phyloP scores from a whole-genome alignment of 1,140 invertebrate species.

The Drosophila takahashii region DNA sequence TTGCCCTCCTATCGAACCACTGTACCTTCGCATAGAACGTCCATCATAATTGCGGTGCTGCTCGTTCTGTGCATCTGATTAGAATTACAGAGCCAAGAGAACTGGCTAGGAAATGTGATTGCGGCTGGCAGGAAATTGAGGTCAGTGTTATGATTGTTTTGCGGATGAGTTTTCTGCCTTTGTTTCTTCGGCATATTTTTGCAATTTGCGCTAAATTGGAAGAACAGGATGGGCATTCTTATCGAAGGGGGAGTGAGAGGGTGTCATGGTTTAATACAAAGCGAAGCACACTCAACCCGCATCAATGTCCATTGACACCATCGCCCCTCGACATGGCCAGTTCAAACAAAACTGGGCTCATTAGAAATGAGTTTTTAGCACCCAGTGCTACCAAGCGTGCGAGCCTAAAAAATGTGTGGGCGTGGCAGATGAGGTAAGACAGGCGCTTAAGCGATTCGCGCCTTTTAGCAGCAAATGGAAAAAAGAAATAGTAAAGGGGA shows the following conservation, averaged over 20 bases:
- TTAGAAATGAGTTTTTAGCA: conserved; percentile 45
- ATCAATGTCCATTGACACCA: conserved; percentile 33
- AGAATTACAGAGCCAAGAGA: conserved; percentile 64
- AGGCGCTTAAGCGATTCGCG: conserved; percentile 41
- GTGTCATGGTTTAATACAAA: background rate
- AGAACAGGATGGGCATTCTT: conserved; percentile 30
- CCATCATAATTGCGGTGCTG: conserved; percentile 71
- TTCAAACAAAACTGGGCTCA: conserved; percentile 51
- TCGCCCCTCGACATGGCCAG: conserved; percentile 13
- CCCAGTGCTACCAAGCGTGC: conserved; percentile 1
- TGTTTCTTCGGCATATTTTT: conserved; percentile 51
- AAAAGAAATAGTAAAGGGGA: conserved; percentile 49
- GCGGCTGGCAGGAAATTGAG: conserved; percentile 81
- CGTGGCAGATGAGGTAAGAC: conserved; percentile 60
- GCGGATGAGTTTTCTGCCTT: conserved; percentile 69
- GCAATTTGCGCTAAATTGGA: conserved; percentile 65
- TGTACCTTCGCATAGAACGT: conserved; percentile 28
- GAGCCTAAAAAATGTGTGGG: conserved; percentile 67
- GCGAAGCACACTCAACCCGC: conserved; percentile 18
- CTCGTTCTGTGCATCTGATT: conserved; percentile 69
- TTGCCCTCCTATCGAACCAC: background rate
- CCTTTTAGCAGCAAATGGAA: conserved; percentile 28
- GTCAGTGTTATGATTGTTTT: conserved; percentile 83
- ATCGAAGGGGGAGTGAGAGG: background rate
- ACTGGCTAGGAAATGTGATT: conserved; percentile 75